A percentile compares a stretch with the other conserved stretches of the same genome.
phyloP scores from a whole-genome alignment of 2,888 invertebrate genomes.

The Trichopria drosophilae region DNA sequence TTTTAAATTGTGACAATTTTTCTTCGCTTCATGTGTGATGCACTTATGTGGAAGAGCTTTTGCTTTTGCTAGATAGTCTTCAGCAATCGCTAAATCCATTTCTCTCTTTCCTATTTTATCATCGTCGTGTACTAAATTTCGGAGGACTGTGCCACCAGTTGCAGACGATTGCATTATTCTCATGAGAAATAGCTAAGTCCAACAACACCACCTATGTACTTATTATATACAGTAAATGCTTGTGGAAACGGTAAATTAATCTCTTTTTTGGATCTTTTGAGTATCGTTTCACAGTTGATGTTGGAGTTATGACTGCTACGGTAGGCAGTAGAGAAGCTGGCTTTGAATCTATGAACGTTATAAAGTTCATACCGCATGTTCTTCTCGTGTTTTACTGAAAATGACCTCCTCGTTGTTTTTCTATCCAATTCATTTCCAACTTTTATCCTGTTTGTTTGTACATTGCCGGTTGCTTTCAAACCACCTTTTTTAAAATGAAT shows the following conservation, averaged over 20 bases:
- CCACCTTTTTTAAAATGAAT: conserved; percentile 27
- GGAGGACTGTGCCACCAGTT: conserved; percentile 13
- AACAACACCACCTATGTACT: conserved; percentile 24
- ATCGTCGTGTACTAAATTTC: conserved; percentile 3
- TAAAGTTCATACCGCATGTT: too few species aligned
- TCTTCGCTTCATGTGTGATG: too few species aligned
- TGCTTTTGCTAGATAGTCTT: background rate
- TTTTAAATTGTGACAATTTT: too few species aligned
- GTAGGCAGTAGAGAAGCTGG: conserved; percentile 25
- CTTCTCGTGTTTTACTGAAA: conserved; percentile 21
- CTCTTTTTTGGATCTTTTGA: conserved; percentile 7
- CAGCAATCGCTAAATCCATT: conserved; percentile 10
- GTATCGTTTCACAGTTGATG: too few species aligned
- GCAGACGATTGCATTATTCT: too few species aligned
- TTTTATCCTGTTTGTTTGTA: conserved; percentile 23
- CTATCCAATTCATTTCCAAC: conserved; percentile 18
- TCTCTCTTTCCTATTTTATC: conserved; percentile 14
- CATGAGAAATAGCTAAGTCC: too few species aligned
- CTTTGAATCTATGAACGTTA: too few species aligned
- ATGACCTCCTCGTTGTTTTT: conserved; percentile 28
- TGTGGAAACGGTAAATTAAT: conserved; percentile 18
- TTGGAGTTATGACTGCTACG: conserved; percentile 18
- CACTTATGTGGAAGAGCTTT: too few species aligned
- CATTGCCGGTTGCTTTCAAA: conserved; percentile 27
- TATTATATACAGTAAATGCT: conserved; percentile 21